Evolutionary conservation across 2,888 invertebrate species (phyloP), one percentile per base, ranked within the genome.

Genomic region (Leptarthrus brevirostris): DNA sequence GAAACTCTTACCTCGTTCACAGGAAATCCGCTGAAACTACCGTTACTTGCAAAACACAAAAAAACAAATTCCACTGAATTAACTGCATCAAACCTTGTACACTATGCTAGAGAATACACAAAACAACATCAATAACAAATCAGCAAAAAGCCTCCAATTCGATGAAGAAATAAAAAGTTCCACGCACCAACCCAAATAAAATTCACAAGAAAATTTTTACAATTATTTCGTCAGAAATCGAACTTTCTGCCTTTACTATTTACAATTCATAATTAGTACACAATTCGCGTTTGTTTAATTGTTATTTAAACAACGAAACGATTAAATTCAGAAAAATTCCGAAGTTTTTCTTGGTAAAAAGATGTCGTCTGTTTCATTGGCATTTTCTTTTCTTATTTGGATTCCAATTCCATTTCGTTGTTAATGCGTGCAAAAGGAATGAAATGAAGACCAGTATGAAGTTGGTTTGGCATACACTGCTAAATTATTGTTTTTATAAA

Each of bases 301-400:
- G 30, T 30, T 8, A 30, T 8, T 30, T 3, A 8, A 30, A 30
- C 8, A 30, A 30, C 4, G 8, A 40, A n/a, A n/a, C n/a, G 40
- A 40, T 40, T 8, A 12, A 40, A 40, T 40, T 40, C 8, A 8
- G 8, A 2, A 6, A 1, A 12, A 40, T 58, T 18, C 12, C 58
- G 36, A 36, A 58, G 61, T 44, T 66, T 47, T 47, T 30, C 64
- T 66, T 24, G 26, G 64, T 47, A 47, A 66, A 64, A 66, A 66
- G 47, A 66, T 47, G 47, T 66, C 64, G 64, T 66, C 64, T 14
- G 24, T 3, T 26, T 40, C 12, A 1, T n/a, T 47, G n/a, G n/a
- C n/a, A n/a, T n/a, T n/a, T n/a, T n/a, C n/a, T n/a, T n/a, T n/a
- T n/a, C n/a, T n/a, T n/a, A n/a, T n/a, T n/a, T n/a, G n/a, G n/a